Evolutionary conservation across 2,797 vertebrate species (phyloP).

Genomic region (Periparus ater): DNA sequence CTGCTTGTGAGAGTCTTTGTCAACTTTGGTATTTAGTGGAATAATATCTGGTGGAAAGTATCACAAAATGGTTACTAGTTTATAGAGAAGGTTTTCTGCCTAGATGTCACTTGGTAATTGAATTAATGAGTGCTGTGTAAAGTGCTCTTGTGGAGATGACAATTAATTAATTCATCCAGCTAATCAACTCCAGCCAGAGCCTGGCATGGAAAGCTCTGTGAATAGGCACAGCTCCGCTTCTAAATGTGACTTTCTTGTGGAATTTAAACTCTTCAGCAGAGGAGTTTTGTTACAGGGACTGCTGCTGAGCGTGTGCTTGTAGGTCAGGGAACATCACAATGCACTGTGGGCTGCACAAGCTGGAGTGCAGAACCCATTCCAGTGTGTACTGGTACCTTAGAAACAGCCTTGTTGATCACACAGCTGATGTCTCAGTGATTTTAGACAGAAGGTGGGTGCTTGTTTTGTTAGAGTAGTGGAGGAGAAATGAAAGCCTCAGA

Average conservation of each 20-base stretch:
- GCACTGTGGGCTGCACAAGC: neutral
- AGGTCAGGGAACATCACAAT: neutral
- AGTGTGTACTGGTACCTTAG: neutral
- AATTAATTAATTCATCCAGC: neutral
- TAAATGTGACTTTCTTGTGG: neutral
- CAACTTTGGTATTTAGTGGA: neutral
- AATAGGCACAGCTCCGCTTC: neutral
- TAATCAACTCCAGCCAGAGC: neutral
- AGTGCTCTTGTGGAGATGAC: neutral
- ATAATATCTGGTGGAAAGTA: neutral
- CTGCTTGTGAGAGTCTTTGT: neutral
- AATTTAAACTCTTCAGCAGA: neutral
- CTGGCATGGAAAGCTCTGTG: neutral
- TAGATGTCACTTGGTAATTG: neutral
- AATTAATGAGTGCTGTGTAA: neutral
- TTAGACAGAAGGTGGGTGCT: neutral
- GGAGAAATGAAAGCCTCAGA: conserved; percentile 3
- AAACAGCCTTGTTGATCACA: neutral
- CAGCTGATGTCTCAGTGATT: neutral
- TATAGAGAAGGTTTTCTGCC: neutral
- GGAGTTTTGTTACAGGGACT: neutral
- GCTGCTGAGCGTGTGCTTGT: neutral
- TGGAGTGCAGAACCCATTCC: neutral
- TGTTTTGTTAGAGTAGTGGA: neutral
- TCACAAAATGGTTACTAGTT: neutral